Conservation (phyloP, 2,888 invertebrate species). For the Euplagia quadripunctaria region DNA sequence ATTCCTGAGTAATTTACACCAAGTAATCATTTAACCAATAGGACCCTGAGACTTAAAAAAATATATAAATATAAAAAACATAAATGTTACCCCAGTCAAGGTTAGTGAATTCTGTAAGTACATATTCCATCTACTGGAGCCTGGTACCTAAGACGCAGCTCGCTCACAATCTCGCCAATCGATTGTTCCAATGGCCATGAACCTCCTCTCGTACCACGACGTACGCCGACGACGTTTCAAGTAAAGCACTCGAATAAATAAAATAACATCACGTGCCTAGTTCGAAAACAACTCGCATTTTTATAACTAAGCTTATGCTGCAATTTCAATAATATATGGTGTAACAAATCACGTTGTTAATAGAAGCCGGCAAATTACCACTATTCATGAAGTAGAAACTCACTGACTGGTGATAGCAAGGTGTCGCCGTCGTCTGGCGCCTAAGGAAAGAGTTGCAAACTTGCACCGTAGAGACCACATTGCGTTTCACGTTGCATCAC, state of each 20-base stretch:
- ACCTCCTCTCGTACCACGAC: conserved; percentile 59
- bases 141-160: conserved; percentile 53
- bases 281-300: conserved; percentile 52
- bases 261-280: conserved; percentile 61
- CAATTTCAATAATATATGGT: conserved; percentile 31
- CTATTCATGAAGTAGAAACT: conserved; percentile 79
- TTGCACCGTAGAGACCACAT: conserved; percentile 66
- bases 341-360: conserved; percentile 36
- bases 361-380: conserved; percentile 56
- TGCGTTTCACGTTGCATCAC: conserved; percentile 80
- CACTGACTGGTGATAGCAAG: conserved; percentile 49
- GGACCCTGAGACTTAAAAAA: conserved; percentile 18
- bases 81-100: conserved; percentile 63
- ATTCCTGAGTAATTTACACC: no score
- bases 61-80: conserved; percentile 36
- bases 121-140: conserved; percentile 58
- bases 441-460: conserved; percentile 75
- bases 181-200: conserved; percentile 82
- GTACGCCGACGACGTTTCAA: conserved; percentile 51
- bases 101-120: conserved; percentile 50
- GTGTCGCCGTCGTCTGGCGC: conserved; percentile 67
- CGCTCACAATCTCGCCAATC: conserved; percentile 70
- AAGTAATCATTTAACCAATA: no score
- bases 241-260: conserved; percentile 62
- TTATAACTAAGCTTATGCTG: conserved; percentile 32